Conservation (phyloP, 2,888 invertebrate species). For the Philereme transversata region DNA sequence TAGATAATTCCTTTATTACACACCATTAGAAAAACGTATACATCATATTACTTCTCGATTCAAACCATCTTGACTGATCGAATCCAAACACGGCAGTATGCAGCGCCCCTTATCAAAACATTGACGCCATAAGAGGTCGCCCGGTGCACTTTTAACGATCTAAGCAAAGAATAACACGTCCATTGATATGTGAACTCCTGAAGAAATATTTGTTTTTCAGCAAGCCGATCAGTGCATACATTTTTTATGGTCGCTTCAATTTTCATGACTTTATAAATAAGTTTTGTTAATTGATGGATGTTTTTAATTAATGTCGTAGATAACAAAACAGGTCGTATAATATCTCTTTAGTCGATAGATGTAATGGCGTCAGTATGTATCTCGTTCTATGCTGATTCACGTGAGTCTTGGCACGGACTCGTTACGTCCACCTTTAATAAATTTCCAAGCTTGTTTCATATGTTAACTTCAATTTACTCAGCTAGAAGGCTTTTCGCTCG, state of each 20-base stretch:
- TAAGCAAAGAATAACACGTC: conserved; percentile 54
- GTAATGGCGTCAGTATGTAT: no score
- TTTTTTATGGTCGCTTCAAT: conserved; percentile 22
- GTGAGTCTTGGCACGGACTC: no score
- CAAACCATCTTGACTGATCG: conserved; percentile 47
- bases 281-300: no score
- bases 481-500: conserved; percentile 10
- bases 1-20: no score
- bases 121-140: conserved; percentile 44
- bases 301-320: no score
- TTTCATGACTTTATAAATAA: conserved; percentile 23
- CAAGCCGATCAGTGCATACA: conserved; percentile 30
- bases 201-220: conserved; percentile 45
- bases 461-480: conserved; percentile 19
- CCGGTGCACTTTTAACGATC: conserved; percentile 51
- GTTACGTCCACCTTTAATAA: not conserved
- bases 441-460: conserved; percentile 18
- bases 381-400: no score
- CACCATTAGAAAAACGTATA: conserved; percentile 11
- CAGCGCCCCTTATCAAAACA: conserved; percentile 61
- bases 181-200: conserved; percentile 45
- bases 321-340: no score
- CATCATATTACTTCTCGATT: conserved; percentile 21
- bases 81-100: conserved; percentile 63
- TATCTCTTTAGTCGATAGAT: no score